Conservation (phyloP, 2,113 vertebrate genomes). For the Burhinus oedicnemus region DNA sequence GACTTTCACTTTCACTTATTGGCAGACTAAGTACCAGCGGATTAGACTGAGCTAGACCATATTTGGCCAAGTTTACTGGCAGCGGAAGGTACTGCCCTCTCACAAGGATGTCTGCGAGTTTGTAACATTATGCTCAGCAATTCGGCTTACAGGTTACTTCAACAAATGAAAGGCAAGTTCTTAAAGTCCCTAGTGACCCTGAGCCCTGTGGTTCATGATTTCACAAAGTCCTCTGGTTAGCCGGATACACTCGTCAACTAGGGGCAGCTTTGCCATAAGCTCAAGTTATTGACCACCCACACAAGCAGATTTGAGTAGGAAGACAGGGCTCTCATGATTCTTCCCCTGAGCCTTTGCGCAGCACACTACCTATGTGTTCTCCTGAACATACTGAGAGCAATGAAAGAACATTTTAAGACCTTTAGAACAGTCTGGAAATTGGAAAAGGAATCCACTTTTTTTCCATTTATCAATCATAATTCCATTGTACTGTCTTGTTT, state of each 20-base stretch:
- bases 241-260: neutral
- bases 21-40: neutral
- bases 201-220: neutral
- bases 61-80: neutral
- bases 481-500: neutral
- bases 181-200: neutral
- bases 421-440: neutral
- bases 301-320: neutral
- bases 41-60: neutral
- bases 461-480: neutral
- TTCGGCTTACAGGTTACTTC: neutral
- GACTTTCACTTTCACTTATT: neutral
- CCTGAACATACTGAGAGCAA: neutral
- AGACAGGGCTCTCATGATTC: neutral
- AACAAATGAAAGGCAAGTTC: neutral
- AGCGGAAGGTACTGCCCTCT: neutral
- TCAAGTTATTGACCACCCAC: neutral
- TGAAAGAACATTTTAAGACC: neutral
- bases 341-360: neutral
- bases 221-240: neutral
- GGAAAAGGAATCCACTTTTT: neutral
- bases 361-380: neutral
- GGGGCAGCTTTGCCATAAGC: accelerated
- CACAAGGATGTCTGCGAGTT: neutral
- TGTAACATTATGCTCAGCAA: neutral